Conservation (phyloP, 1,140 invertebrate genomes). For the Agrypnia vestita region DNA sequence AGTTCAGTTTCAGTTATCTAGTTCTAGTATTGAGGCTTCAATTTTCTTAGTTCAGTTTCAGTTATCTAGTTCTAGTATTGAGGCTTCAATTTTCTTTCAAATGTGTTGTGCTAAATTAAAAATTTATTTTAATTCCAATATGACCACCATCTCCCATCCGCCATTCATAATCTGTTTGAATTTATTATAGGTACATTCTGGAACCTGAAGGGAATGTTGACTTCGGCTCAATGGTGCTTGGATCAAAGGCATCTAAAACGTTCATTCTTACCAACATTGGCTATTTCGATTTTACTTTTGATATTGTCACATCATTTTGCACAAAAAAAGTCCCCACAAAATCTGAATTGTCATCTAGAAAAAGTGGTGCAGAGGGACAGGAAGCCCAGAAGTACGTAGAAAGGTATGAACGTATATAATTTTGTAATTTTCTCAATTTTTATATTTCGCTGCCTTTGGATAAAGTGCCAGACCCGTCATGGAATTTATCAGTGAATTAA, state of each 20-base stretch:
- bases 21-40: too few relatives aligned
- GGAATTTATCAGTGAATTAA: too few relatives aligned
- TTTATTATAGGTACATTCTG: slow-evolving; percentile 26
- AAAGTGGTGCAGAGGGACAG: background rate
- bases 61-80: too few relatives aligned
- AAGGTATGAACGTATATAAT: background rate
- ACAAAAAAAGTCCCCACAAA: background rate
- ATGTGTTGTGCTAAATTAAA: too few relatives aligned
- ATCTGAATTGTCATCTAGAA: background rate
- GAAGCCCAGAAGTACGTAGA: background rate
- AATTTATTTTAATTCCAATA: background rate
- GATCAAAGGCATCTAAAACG: background rate
- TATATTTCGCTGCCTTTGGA: background rate
- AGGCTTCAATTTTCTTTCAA: too few relatives aligned
- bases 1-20: too few relatives aligned
- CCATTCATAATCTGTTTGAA: too few relatives aligned
- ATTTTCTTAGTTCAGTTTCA: too few relatives aligned
- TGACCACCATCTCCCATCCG: too few relatives aligned
- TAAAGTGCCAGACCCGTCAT: background rate
- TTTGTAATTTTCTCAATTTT: background rate
- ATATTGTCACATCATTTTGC: background rate
- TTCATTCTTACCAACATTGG: slow-evolving; percentile 20
- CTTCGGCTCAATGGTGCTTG: slow-evolving; percentile 5
- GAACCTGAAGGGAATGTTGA: slow-evolving; percentile 12
- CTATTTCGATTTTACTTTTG: slow-evolving; percentile 10